Evolutionary conservation across 1,140 invertebrate genomes (phyloP).

Genomic region (Apocrypta bakeri): DNA sequence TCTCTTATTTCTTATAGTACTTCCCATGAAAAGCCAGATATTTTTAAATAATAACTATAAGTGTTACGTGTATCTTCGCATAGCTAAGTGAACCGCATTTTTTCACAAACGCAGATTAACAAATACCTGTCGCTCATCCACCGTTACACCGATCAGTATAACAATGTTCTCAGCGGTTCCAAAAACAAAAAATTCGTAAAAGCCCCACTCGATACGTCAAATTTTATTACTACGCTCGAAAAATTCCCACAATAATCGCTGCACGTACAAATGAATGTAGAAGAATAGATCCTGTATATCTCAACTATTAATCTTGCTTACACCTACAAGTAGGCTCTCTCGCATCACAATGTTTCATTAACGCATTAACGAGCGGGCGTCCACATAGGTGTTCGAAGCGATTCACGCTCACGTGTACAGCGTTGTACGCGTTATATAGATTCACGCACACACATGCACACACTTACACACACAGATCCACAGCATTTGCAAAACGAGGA

Average conservation of each 20-base stretch:
- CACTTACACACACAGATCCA: neutral
- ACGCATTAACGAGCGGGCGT: constrained; percentile 33
- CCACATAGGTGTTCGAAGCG: neutral
- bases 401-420: neutral
- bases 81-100: no score
- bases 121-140: neutral
- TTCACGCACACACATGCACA: neutral
- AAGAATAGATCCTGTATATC: constrained; percentile 2
- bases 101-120: no score
- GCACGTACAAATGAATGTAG: neutral
- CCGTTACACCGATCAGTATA: neutral
- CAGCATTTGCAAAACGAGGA: neutral
- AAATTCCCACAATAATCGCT: neutral
- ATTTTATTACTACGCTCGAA: neutral
- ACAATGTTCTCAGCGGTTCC: neutral
- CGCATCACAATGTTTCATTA: constrained; percentile 45
- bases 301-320: constrained; percentile 47
- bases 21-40: no score
- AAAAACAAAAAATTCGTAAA: neutral
- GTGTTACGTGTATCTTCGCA: no score
- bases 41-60: no score
- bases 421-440: no score
- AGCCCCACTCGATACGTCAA: neutral
- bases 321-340: constrained; percentile 23
- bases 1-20: no score